Evolutionary conservation across 1,140 invertebrate species (phyloP), one percentile per base, ranked within the genome.

Genomic region (Drosophila saltans): DNA sequence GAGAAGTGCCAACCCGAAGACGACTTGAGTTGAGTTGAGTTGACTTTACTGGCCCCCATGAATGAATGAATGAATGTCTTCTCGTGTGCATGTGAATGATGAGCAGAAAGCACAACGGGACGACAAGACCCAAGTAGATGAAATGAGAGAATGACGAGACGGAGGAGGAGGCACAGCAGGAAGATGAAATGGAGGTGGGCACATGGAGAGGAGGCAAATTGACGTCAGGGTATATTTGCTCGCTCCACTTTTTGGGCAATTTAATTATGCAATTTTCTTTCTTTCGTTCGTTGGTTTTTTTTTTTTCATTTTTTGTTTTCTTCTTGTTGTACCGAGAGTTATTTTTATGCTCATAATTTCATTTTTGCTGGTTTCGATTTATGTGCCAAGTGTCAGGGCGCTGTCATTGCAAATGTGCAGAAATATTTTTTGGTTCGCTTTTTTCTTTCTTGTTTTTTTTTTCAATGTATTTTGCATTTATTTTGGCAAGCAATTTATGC

Each of bases 171-270:
- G 30, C 3, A 52, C 24, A 59, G 30, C 9, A n/a, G 43, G 16
- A 2, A 11, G 11, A 28, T 8, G 21, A 3, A 52, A 9, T 48
- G 16, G 43, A 21, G 16, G 57, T 16, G 56, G n/a, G 33, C 6
- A 36, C 33, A 36, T n/a, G 30, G 56, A 40, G 21, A 24, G 57
- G 33, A 59, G 57, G 57, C 57, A 40, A 52, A 52, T 52, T 75
- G 73, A 64, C 61, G 73, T 67, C 69, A 61, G 45, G 45, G 45
- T 52, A 26, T 52, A 52, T 52, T 52, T 52, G 45, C 59, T 70
- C 80, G 82, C 72, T 86, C 82, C 75, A 88, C 84, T 89, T 88
- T 88, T 88, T 88, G 83, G 84, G 70, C 84, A 83, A 88, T 88
- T 88, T 83, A 89, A 89, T 88, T 89, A 83, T 80, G 83, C 75